phyloP scores from a whole-genome alignment of 2,113 vertebrate species.

The Coptodon rendalli region DNA sequence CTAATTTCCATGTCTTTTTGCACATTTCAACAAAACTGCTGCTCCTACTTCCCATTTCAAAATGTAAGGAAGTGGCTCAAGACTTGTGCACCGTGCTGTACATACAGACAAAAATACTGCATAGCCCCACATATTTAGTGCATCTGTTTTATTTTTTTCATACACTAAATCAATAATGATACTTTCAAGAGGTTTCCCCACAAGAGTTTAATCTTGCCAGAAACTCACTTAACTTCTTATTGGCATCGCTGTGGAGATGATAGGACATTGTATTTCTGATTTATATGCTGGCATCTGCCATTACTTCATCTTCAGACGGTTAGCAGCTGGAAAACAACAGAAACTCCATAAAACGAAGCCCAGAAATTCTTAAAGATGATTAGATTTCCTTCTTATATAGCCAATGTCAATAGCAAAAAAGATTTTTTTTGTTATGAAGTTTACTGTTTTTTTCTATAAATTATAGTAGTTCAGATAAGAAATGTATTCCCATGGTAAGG shows the following conservation, averaged over 20 bases:
- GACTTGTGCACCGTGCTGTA: background rate
- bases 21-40: background rate
- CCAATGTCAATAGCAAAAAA: background rate
- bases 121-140: background rate
- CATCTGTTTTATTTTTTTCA: background rate
- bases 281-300: background rate
- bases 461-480: background rate
- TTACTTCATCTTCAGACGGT: background rate
- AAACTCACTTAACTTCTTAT: background rate
- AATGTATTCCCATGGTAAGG: background rate
- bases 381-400: background rate
- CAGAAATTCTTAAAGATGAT: background rate
- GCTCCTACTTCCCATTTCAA: background rate
- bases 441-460: background rate
- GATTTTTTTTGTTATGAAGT: fast-evolving
- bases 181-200: background rate
- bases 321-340: background rate
- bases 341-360: background rate
- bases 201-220: background rate
- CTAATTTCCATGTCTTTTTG: background rate
- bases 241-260: background rate
- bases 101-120: background rate
- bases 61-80: background rate
- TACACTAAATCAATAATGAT: background rate
- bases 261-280: background rate